Conservation (phyloP, 2,888 invertebrate genomes). For the Drosophila parthenogenetica region DNA sequence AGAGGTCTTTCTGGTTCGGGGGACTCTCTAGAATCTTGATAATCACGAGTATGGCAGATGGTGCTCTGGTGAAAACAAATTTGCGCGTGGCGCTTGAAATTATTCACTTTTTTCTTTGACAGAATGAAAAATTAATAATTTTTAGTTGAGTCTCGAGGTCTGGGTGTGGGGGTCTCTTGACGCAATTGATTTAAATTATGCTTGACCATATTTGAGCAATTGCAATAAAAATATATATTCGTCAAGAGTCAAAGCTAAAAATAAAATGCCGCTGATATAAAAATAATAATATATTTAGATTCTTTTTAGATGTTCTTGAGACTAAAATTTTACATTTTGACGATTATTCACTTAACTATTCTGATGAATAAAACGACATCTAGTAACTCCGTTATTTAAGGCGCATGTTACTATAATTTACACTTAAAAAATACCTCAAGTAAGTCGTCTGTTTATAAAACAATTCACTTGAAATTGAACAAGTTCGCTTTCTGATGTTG, state of each 20-base stretch:
- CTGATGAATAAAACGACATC: neutral
- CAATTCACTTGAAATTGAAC: constrained; percentile 6
- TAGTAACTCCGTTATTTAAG: constrained; percentile 26
- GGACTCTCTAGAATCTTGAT: constrained; percentile 10
- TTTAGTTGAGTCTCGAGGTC: constrained; percentile 12
- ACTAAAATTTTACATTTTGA: too few relatives aligned
- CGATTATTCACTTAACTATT: neutral
- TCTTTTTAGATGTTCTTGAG: too few relatives aligned
- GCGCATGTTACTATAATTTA: constrained; percentile 4
- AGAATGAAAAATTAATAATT: constrained; percentile 26
- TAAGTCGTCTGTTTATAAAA: constrained; percentile 10
- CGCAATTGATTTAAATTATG: constrained; percentile 56
- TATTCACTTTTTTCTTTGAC: constrained; percentile 22
- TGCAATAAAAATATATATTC: constrained; percentile 34
- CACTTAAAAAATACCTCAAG: neutral
- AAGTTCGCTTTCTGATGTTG: neutral
- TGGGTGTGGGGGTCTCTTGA: constrained; percentile 23
- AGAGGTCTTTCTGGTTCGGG: constrained; percentile 1
- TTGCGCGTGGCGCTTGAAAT: constrained; percentile 51
- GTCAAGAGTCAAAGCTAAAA: constrained; percentile 29
- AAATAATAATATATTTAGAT: constrained; percentile 2
- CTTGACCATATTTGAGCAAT: constrained; percentile 36
- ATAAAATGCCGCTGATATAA: constrained; percentile 32
- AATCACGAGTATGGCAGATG: constrained; percentile 42
- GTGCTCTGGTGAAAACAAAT: constrained; percentile 36